A percentile compares a stretch with the other conserved stretches of the same genome.
These are phyloP conservation scores for Aquatica leii DNA, from an alignment of 2,888 invertebrate genomes.

Conservation along the genomic window DNA sequence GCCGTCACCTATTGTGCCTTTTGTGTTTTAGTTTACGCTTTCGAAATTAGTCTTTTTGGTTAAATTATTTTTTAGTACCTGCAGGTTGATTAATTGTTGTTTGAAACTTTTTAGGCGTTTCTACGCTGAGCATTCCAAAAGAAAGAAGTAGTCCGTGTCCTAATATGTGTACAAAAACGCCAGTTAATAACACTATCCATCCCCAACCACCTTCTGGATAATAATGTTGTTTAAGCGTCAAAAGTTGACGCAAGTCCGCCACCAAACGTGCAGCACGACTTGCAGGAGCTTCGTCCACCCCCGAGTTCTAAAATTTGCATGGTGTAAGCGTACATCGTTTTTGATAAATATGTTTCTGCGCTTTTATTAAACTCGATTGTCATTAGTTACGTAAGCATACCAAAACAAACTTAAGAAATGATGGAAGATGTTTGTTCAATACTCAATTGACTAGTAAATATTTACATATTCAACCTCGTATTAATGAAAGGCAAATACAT, in stretches of 20 bases:
- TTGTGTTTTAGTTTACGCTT: constrained; percentile 9
- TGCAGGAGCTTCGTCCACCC: constrained; percentile 62
- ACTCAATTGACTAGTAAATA: constrained; percentile 16
- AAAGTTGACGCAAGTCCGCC: constrained; percentile 66
- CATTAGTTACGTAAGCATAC: no score
- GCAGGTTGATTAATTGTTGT: constrained; percentile 68
- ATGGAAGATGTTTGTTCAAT: neutral
- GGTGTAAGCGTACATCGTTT: no score
- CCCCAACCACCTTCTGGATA: constrained; percentile 92
- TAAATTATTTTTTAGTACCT: constrained; percentile 62
- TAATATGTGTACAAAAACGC: constrained; percentile 76
- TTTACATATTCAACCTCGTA: constrained; percentile 13
- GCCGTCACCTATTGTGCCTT: constrained; percentile 8
- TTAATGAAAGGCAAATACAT: constrained; percentile 22
- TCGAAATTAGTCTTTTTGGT: neutral
- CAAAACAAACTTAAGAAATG: neutral
- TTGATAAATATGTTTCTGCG: neutral
- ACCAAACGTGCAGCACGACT: constrained; percentile 64
- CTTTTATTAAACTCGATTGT: neutral
- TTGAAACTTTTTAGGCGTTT: constrained; percentile 62
- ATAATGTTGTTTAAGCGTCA: constrained; percentile 80
- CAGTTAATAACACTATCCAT: constrained; percentile 79
- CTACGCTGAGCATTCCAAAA: constrained; percentile 62
- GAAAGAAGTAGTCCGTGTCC: constrained; percentile 79
- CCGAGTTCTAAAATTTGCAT: constrained; percentile 51